These are phyloP conservation scores for Eucera pruinosa DNA, from an alignment of 2,888 invertebrate genomes.

Conservation along the genomic window DNA sequence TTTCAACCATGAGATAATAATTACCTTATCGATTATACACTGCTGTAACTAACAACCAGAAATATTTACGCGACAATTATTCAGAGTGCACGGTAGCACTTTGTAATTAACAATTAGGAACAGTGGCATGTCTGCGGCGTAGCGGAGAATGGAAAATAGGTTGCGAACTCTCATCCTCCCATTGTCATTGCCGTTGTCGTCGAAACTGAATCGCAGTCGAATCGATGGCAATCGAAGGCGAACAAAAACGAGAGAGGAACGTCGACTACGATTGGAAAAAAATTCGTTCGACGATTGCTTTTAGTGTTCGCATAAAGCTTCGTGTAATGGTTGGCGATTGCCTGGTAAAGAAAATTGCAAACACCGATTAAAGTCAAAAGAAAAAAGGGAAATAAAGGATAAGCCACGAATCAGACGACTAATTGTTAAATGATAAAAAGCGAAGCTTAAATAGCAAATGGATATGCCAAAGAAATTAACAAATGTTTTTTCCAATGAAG, in stretches of 20 bases:
- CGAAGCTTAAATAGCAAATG: too few species aligned
- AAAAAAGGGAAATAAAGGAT: background rate
- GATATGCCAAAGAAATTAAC: too few species aligned
- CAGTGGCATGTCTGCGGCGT: background rate
- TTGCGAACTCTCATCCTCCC: conserved; percentile 1
- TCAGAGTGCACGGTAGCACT: background rate
- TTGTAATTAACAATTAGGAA: conserved; percentile 30
- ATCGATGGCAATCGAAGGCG: conserved; percentile 36
- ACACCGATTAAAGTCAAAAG: background rate
- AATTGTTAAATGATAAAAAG: too few species aligned
- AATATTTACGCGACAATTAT: conserved; percentile 3
- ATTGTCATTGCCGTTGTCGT: conserved; percentile 21
- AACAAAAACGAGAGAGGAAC: conserved; percentile 12
- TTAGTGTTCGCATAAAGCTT: background rate
- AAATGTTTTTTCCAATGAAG: too few species aligned
- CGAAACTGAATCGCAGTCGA: conserved; percentile 30
- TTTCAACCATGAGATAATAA: too few species aligned
- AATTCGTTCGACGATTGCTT: conserved; percentile 13
- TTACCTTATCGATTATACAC: too few species aligned
- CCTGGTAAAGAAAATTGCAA: background rate
- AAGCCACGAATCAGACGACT: too few species aligned
- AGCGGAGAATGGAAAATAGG: conserved; percentile 5
- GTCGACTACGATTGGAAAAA: background rate
- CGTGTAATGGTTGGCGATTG: conserved; percentile 19
- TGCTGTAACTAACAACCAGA: background rate